Conservation (phyloP, 92 coral and sea anemone genomes). For the Umimayanthus chanpuru region DNA sequence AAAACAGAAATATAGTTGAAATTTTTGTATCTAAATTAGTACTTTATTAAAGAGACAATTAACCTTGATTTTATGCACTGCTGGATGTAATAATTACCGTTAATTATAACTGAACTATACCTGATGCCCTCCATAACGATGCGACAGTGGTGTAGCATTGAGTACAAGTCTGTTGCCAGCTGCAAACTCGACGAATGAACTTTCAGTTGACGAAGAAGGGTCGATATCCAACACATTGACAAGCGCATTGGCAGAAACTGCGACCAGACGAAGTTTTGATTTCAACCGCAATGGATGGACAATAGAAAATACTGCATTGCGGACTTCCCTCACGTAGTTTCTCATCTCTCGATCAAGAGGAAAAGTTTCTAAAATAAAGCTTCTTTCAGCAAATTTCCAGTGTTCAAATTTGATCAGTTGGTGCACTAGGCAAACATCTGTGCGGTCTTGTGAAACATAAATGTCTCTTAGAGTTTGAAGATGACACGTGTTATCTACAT, state of each 20-base stretch:
- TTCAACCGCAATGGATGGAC: conserved; percentile 71
- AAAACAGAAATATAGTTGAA: too few species aligned
- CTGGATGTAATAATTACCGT: too few species aligned
- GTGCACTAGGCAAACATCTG: conserved; percentile 16
- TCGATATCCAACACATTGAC: conserved; percentile 70
- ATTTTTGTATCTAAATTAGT: too few species aligned
- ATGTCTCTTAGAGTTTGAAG: background rate
- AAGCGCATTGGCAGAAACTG: conserved; percentile 69
- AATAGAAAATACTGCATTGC: conserved; percentile 67
- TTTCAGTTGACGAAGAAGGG: conserved; percentile 24
- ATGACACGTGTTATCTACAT: background rate
- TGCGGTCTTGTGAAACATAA: background rate
- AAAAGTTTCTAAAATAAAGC: conserved; percentile 54
- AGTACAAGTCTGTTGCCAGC: conserved; percentile 65
- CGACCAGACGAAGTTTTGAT: conserved; percentile 62
- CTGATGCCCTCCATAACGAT: conserved; percentile 97
- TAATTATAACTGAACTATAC: conserved; percentile 40
- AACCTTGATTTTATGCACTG: too few species aligned
- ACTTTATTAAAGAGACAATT: too few species aligned
- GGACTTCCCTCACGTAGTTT: conserved; percentile 73
- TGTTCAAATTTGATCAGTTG: conserved; percentile 49
- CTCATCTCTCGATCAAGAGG: conserved; percentile 68
- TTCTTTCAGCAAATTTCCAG: conserved; percentile 72
- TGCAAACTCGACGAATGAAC: conserved; percentile 66
- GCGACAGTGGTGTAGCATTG: conserved; percentile 68